These are phyloP conservation scores for Silurus asotus DNA, from an alignment of 2,113 vertebrate species.

Conservation along the genomic window DNA sequence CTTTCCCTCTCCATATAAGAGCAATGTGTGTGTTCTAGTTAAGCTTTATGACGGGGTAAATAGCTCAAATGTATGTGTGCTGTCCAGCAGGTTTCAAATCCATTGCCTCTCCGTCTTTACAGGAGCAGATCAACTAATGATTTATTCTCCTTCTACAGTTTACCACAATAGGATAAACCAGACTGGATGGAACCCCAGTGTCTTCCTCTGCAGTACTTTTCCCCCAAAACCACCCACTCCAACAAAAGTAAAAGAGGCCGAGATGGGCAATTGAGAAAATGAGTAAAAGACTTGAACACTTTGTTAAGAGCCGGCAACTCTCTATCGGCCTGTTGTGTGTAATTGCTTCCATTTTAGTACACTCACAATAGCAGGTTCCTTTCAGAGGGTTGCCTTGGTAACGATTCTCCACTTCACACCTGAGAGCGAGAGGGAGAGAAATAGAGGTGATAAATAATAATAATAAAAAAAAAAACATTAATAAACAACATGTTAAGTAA, in stretches of 20 bases:
- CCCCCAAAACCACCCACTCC: neutral
- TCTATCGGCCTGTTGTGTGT: neutral
- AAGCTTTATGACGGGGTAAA: neutral
- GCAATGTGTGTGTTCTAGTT: neutral
- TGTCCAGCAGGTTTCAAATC: neutral
- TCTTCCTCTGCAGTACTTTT: neutral
- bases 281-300: conserved; percentile 7
- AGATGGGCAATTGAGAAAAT: conserved; percentile 33
- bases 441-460: neutral
- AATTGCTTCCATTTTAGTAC: conserved; percentile 23
- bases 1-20: too few relatives aligned
- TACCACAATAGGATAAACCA: neutral
- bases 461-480: neutral
- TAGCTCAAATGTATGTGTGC: neutral
- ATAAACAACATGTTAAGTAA: neutral
- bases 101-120: neutral
- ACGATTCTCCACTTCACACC: conserved; percentile 96
- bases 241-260: neutral
- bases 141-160: neutral
- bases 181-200: neutral
- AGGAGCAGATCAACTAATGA: neutral
- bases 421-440: conserved; percentile 54
- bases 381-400: conserved; percentile 98
- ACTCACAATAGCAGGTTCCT: conserved; percentile 99
- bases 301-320: conserved; percentile 18